phyloP scores from a whole-genome alignment of 2,797 vertebrate genomes.

The Eleutherodactylus coqui region DNA sequence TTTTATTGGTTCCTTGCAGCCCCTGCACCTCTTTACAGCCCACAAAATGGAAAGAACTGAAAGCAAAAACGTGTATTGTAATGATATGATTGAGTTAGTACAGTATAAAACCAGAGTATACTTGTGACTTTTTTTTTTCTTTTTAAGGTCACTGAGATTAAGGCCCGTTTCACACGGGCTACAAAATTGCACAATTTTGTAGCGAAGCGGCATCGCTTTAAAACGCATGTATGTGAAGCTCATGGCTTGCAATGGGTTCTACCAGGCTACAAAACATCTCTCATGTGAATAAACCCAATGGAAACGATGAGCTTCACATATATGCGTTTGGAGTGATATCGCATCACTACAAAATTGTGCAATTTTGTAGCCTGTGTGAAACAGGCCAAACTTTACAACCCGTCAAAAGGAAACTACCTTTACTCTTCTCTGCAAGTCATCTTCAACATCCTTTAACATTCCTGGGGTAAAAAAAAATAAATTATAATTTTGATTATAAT shows the following conservation, averaged over 20 bases:
- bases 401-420: slow-evolving; percentile 80
- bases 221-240: no score
- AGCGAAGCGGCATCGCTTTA: no score
- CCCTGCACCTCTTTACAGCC: not conserved
- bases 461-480: slow-evolving; percentile 74
- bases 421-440: slow-evolving; percentile 96
- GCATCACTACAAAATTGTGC: no score
- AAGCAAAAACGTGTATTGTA: not conserved
- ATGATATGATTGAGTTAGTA: not conserved
- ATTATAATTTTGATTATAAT: not conserved
- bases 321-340: no score
- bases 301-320: no score
- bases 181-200: no score
- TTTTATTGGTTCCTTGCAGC: not conserved
- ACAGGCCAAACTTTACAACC: not conserved
- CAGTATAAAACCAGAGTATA: not conserved
- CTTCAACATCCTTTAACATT: slow-evolving; percentile 98
- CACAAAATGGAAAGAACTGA: not conserved
- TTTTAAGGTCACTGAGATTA: not conserved
- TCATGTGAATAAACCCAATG: no score
- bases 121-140: not conserved
- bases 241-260: no score
- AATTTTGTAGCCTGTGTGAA: no score
- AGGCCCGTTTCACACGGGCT: no score
- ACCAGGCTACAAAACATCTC: no score